Base-by-base conservation (phyloP, 2,888 invertebrate species). In the Plagiodera versicolora region DNA sequence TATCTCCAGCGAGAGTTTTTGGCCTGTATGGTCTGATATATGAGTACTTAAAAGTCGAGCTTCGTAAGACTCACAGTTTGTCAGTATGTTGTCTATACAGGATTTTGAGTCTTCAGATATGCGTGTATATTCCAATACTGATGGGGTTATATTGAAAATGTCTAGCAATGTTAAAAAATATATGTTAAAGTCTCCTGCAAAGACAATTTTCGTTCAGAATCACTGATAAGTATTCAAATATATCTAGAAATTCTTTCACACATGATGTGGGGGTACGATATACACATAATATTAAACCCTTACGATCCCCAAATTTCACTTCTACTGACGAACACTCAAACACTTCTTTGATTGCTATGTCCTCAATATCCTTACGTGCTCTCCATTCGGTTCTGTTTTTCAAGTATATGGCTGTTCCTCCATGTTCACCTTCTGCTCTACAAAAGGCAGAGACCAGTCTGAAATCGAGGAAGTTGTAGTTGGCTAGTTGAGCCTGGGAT, bases 341-440 rank as follows among this genome's bases (percentile, higher is more conserved):
- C 18, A 48, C 48, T 14, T 18, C 48, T 48, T 11, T 48, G 48
- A 48, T 48, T 48, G 48, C 48, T 17, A 48, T 48, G 48, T 48
- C 20, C 48, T 48, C 48, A 48, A 48, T 48, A 48, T 48, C 48
- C 48, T 48, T 48, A 9, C 16, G 48, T 48, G 48, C 48, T 48
- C 16, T 48, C 48, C 48, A 48, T 18, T 48, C 48, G 20, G 18
- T 48, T 14, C 48, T 18, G 18, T 48, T 17, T 48, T 48, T 48
- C 4, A 18, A 11, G 18, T 48, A 2, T 35, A 52, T 52, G 32
- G 51, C 32, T 51, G 51, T 51, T 51, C 35, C 35, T 51, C 35
- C 35, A 5, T 35, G 51, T 32, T 51, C 51, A 51, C 6, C 17
- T 51, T 51, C 51, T 35, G 8, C 35, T 51, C 51, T 32, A 14